Base-by-base conservation (phyloP, 92 coral and sea anemone genomes). In the Palythoa grandiflora region DNA sequence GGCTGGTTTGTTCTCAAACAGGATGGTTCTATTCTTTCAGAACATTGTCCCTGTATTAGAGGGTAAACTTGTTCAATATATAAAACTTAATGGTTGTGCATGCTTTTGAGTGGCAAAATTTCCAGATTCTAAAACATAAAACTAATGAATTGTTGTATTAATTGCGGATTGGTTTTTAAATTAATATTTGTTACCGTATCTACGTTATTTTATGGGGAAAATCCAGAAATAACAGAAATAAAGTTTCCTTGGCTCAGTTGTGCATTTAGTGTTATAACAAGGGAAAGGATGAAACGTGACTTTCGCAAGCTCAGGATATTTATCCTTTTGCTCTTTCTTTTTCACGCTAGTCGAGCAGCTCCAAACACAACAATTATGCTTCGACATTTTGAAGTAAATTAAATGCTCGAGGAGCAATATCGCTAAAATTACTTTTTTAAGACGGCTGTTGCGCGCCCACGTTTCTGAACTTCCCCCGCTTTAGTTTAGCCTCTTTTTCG, bases 31-130 rank as follows among this genome's bases (percentile, higher is more conserved):
- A 71, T 90, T 70, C 87, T 54, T 65, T 85, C 83, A 36, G 83
- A 87, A 48, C 78, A 78, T 38, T 90, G 84, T 17, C 89, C 87
- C 85, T 90, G 87, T 80, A 71, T 72, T 70, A 83, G 83, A 21
- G 89, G 87, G 83, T 90, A 68, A 76, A 28, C 28, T 28, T 28
- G 89, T 77, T 75, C 60, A 0, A 54, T 6, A 54, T 54, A 10
- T 54, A 52, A 11, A 52, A 52, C 7, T 52, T 52, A 54, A 6
- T 54, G 8, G 60, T 54, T 54, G 60, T 9, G 60, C 60, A 54
- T 54, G 60, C 60, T 54, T 53, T 54, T 15, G 12, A 54, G 60
- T 6, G 9, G 60, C 9, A 54, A 54, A 54, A 54, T 54, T 54
- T 54, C 60, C 12, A 9, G 8, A 54, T 54, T 54, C 60, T 54